Conservation (phyloP, 2,888 invertebrate genomes). For the Copidosoma aretas region DNA sequence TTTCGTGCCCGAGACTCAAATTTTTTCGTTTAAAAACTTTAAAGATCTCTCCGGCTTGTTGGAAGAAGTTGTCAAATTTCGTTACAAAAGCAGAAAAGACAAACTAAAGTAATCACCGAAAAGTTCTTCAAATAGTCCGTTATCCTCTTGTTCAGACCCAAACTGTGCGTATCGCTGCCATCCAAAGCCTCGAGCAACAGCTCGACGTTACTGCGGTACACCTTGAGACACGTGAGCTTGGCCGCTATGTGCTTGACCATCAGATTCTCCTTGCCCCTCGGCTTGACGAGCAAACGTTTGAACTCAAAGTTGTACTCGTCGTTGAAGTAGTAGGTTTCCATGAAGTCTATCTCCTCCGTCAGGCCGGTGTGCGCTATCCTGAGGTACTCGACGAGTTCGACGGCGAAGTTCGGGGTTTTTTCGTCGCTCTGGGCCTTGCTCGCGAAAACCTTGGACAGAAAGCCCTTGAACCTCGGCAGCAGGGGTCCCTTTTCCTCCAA, state of each 20-base stretch:
- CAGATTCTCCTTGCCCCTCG: slow-evolving; percentile 17
- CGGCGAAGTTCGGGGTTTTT: slow-evolving; percentile 4
- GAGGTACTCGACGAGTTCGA: slow-evolving; percentile 31
- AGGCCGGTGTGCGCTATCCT: slow-evolving; percentile 25
- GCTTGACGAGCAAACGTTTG: slow-evolving; percentile 21
- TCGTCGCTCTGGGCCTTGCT: background rate
- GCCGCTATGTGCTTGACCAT: slow-evolving; percentile 33
- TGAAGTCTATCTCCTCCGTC: slow-evolving; percentile 29
- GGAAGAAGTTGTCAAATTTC: no score
- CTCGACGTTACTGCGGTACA: slow-evolving; percentile 28
- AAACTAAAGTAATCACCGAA: background rate
- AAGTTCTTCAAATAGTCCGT: slow-evolving; percentile 37
- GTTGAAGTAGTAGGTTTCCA: slow-evolving; percentile 30
- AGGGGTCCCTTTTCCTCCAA: slow-evolving; percentile 35
- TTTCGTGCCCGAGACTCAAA: no score
- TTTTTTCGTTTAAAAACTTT: no score
- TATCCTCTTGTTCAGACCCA: slow-evolving; percentile 24
- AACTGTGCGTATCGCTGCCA: slow-evolving; percentile 22
- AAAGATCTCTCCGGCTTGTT: no score
- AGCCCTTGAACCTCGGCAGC: slow-evolving; percentile 13
- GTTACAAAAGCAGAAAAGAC: no score
- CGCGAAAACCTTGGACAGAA: slow-evolving; percentile 29
- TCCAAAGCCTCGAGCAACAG: slow-evolving; percentile 30
- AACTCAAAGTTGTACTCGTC: slow-evolving; percentile 31
- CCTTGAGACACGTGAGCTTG: slow-evolving; percentile 30